These are phyloP conservation scores for Alligator sinensis DNA, from an alignment of 2,113 vertebrate genomes.

Conservation along the genomic window DNA sequence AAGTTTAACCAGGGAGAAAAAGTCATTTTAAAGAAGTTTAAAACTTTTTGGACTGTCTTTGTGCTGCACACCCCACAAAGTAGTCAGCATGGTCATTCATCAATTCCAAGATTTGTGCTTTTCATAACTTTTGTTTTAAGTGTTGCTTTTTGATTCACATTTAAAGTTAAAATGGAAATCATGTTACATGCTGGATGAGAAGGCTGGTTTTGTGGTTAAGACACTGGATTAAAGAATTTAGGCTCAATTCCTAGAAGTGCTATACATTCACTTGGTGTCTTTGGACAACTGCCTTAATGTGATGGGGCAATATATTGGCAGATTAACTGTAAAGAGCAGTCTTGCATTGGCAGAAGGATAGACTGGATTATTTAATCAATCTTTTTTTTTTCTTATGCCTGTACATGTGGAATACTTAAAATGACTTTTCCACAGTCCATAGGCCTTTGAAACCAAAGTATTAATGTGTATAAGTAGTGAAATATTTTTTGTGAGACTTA, in stretches of 20 bases:
- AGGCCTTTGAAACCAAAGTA: neutral
- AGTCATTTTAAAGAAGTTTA: neutral
- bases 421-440: neutral
- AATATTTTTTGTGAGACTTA: too few relatives aligned
- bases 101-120: neutral
- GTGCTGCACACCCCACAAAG: neutral
- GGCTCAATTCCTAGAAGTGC: neutral
- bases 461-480: too few relatives aligned
- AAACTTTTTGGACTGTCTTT: neutral
- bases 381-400: conserved; percentile 5
- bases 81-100: neutral
- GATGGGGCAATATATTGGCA: conserved; percentile 6
- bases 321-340: neutral
- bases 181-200: neutral
- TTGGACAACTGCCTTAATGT: neutral
- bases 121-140: conserved; percentile 27
- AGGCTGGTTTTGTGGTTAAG: neutral
- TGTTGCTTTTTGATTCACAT: neutral
- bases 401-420: conserved; percentile 34
- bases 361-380: neutral
- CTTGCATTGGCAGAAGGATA: neutral
- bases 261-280: neutral
- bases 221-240: neutral
- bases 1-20: neutral
- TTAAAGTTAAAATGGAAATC: neutral